phyloP scores from a whole-genome alignment of 2,797 vertebrate species.

The Malacoraja senta region DNA sequence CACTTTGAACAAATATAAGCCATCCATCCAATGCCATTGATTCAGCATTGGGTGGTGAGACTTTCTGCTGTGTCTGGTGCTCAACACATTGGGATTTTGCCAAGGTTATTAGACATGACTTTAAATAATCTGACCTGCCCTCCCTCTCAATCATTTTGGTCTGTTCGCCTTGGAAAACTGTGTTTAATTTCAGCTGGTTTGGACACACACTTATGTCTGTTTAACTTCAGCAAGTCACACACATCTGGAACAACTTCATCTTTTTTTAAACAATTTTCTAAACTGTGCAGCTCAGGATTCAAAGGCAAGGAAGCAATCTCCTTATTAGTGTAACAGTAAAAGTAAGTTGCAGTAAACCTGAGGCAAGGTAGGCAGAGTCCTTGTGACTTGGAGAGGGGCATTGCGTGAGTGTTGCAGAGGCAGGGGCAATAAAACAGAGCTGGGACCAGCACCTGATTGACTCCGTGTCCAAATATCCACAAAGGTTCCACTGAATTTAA shows the following conservation, averaged over 20 bases:
- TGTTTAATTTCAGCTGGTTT: neutral
- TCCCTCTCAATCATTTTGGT: neutral
- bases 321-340: neutral
- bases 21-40: too few relatives aligned
- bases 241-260: constrained; percentile 34
- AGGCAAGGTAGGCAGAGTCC: neutral
- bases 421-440: neutral
- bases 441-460: too few relatives aligned
- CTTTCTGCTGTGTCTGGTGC: neutral
- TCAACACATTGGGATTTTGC: neutral
- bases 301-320: neutral
- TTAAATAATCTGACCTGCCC: neutral
- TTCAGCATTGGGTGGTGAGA: neutral
- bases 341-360: neutral
- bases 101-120: neutral
- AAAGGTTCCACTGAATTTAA: too few relatives aligned
- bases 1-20: neutral
- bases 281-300: neutral
- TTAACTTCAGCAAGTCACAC: neutral
- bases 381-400: too few relatives aligned
- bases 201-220: neutral
- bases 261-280: neutral
- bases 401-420: neutral
- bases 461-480: too few relatives aligned
- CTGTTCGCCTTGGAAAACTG: neutral